These are phyloP conservation scores for Homalodisca vitripennis DNA, from an alignment of 1,140 invertebrate species.

Conservation along the genomic window DNA sequence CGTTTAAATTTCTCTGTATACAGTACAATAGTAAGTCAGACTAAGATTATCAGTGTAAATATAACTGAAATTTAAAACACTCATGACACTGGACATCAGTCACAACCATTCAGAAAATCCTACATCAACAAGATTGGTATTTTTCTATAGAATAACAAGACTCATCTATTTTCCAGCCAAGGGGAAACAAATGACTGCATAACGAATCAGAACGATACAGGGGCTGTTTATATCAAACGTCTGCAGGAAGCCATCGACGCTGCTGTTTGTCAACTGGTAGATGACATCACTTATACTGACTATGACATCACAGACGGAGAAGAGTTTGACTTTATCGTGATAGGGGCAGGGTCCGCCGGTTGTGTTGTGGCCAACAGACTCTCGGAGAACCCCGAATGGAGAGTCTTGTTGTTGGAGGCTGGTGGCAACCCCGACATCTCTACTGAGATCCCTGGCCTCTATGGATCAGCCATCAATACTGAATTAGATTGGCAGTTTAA, in stretches of 20 bases:
- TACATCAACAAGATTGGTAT: too few relatives aligned
- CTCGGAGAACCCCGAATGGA: slow-evolving; percentile 53
- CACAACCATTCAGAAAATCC: too few relatives aligned
- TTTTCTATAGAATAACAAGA: too few relatives aligned
- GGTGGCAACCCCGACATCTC: slow-evolving; percentile 67
- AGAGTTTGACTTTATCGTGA: slow-evolving; percentile 55
- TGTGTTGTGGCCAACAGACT: slow-evolving; percentile 64
- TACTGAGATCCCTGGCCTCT: slow-evolving; percentile 39
- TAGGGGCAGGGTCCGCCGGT: slow-evolving; percentile 63
- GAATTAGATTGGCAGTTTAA: slow-evolving; percentile 52
- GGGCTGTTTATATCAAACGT: not conserved
- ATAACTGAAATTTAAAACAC: too few relatives aligned
- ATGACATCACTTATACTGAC: not conserved
- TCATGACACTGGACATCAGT: too few relatives aligned
- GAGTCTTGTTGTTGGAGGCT: slow-evolving; percentile 68
- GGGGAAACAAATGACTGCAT: too few relatives aligned
- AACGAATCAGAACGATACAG: not conserved
- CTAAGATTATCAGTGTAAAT: too few relatives aligned
- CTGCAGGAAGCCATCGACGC: not conserved
- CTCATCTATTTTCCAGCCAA: too few relatives aligned
- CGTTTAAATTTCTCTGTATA: too few relatives aligned
- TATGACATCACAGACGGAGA: not conserved
- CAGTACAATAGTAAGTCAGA: too few relatives aligned
- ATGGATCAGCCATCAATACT: slow-evolving; percentile 50
- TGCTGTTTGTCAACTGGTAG: not conserved